These are phyloP conservation scores for Halictus ligatus DNA, from an alignment of 2,888 invertebrate species.

Conservation along the genomic window DNA sequence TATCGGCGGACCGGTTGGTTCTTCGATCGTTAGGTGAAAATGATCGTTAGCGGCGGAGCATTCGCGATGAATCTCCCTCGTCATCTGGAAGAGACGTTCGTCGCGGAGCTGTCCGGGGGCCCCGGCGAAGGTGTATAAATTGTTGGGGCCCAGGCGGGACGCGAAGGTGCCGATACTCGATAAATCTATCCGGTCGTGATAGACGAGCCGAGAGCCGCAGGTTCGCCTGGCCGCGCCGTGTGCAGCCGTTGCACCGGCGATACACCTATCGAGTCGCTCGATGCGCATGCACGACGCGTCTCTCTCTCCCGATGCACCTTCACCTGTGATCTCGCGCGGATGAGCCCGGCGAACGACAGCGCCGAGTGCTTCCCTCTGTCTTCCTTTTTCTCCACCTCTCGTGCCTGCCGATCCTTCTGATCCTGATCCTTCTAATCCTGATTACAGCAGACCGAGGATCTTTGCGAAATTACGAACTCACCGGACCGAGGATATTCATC, in stretches of 20 bases:
- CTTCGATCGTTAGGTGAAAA: conserved; percentile 60
- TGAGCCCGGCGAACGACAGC: conserved; percentile 63
- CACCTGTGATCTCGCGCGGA: conserved; percentile 65
- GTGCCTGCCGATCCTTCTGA: not conserved
- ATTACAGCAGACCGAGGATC: not conserved
- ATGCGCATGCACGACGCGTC: conserved; percentile 56
- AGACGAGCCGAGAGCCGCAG: conserved; percentile 76
- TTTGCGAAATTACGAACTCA: not conserved
- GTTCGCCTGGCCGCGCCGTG: conserved; percentile 52
- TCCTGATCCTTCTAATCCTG: conserved; percentile 51
- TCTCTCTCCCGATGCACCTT: conserved; percentile 63
- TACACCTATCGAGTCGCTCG: conserved; percentile 32
- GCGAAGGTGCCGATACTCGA: conserved; percentile 80
- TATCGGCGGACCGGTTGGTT: conserved; percentile 50
- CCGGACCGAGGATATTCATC: not conserved
- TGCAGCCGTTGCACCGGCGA: conserved; percentile 45
- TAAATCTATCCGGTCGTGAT: conserved; percentile 80
- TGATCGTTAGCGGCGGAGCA: conserved; percentile 58
- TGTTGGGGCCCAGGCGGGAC: conserved; percentile 69
- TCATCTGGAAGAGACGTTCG: conserved; percentile 65
- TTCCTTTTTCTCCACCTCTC: not conserved
- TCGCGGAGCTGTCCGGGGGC: conserved; percentile 58
- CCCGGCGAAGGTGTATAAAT: conserved; percentile 73
- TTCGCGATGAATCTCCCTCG: conserved; percentile 62
- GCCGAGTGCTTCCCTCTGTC: conserved; percentile 47